These are phyloP conservation scores for Lamprotornis superbus DNA, from an alignment of 2,113 vertebrate genomes.

Conservation along the genomic window DNA sequence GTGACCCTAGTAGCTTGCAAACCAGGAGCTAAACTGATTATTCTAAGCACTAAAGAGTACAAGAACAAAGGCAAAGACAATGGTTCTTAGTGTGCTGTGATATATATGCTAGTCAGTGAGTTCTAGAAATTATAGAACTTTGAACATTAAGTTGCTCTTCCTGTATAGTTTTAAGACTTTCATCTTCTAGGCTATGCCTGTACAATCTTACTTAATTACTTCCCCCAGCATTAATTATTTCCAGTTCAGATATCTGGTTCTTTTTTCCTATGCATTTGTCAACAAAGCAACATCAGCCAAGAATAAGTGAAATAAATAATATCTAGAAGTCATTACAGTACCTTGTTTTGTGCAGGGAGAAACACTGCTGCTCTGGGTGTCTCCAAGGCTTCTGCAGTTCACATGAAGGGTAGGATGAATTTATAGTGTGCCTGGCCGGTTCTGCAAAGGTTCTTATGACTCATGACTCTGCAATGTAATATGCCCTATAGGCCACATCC, in stretches of 20 bases:
- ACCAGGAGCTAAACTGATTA: background rate
- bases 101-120: background rate
- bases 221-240: background rate
- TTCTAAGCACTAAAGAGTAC: background rate
- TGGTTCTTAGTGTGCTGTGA: background rate
- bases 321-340: conserved; percentile 29
- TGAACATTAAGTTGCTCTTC: background rate
- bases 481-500: conserved; percentile 12
- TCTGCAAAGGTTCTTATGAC: conserved; percentile 37
- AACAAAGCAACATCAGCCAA: background rate
- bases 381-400: conserved; percentile 23
- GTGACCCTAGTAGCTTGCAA: background rate
- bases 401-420: conserved; percentile 12
- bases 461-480: conserved; percentile 19
- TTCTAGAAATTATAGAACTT: background rate
- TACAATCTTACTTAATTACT: background rate
- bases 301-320: background rate
- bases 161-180: background rate
- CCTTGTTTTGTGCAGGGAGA: conserved; percentile 7
- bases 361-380: background rate
- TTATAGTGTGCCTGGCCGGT: conserved; percentile 39
- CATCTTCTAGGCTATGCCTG: background rate
- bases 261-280: background rate
- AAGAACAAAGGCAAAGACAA: background rate
- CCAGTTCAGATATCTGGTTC: background rate